Percentiles rank a stretch among this genome's conserved stretches.
phyloP scores from a whole-genome alignment of 2,888 invertebrate genomes.

The Caenorhabditis sp. region DNA sequence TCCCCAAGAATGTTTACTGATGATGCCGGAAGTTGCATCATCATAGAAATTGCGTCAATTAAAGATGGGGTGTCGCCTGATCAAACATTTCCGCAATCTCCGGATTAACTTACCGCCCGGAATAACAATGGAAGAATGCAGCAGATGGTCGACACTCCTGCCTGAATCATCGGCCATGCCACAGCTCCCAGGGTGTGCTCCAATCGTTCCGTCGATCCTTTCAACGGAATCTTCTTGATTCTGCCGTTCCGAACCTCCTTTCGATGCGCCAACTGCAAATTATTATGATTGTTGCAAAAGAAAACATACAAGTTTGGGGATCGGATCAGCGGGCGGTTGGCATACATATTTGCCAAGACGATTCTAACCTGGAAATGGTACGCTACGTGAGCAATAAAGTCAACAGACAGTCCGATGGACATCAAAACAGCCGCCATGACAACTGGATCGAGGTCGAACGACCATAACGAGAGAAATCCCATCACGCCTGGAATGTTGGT shows the following conservation, averaged over 20 bases:
- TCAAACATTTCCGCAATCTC: constrained; percentile 44
- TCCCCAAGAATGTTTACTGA: background rate
- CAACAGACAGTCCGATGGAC: constrained; percentile 82
- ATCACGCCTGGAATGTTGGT: constrained; percentile 80
- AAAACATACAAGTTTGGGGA: constrained; percentile 36
- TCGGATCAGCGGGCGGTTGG: constrained; percentile 36
- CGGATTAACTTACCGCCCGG: constrained; percentile 69
- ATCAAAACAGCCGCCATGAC: constrained; percentile 82
- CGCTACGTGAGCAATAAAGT: constrained; percentile 82
- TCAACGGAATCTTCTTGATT: constrained; percentile 75
- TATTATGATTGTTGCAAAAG: constrained; percentile 11
- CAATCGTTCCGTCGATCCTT: constrained; percentile 73
- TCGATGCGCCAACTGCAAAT: constrained; percentile 72
- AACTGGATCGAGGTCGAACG: constrained; percentile 82
- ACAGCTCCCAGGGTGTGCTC: constrained; percentile 78
- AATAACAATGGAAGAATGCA: constrained; percentile 80
- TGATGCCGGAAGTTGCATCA: constrained; percentile 59
- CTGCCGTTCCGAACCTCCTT: constrained; percentile 75
- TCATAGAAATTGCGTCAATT: constrained; percentile 40
- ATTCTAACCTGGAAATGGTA: constrained; percentile 80
- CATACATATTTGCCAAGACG: no score
- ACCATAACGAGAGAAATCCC: constrained; percentile 81
- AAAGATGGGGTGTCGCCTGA: constrained; percentile 47
- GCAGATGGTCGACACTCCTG: constrained; percentile 79
- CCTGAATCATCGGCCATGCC: constrained; percentile 82